phyloP scores from a whole-genome alignment of 2,888 invertebrate genomes.

The Pseudoips prasinana region DNA sequence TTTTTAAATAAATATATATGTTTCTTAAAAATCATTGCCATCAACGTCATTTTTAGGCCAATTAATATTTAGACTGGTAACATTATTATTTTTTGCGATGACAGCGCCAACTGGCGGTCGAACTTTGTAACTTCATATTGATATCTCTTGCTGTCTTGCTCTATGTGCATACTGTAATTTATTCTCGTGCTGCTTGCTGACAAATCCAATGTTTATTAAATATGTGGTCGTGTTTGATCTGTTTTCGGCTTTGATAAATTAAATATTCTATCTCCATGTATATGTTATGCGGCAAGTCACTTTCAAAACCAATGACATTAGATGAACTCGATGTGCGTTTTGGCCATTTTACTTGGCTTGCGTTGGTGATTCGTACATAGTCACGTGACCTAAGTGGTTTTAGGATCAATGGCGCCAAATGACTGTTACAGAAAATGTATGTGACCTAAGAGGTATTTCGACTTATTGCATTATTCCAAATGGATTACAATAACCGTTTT shows the following conservation, averaged over 20 bases:
- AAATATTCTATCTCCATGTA: slow-evolving; percentile 66
- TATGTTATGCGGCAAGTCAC: slow-evolving; percentile 67
- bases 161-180: slow-evolving; percentile 70
- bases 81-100: slow-evolving; percentile 16
- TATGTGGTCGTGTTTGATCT: slow-evolving; percentile 67
- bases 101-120: slow-evolving; percentile 68
- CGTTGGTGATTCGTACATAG: slow-evolving; percentile 81
- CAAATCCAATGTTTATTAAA: slow-evolving; percentile 59
- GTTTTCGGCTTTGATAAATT: slow-evolving; percentile 46
- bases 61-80: no score
- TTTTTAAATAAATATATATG: no score
- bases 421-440: slow-evolving; percentile 77
- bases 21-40: no score
- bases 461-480: slow-evolving; percentile 36
- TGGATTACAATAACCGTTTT: slow-evolving; percentile 37
- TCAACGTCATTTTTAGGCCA: no score
- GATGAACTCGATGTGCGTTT: slow-evolving; percentile 80
- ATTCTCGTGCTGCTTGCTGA: slow-evolving; percentile 66
- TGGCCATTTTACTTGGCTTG: slow-evolving; percentile 82
- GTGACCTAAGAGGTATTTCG: slow-evolving; percentile 54
- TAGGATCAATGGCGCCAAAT: slow-evolving; percentile 83
- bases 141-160: slow-evolving; percentile 75
- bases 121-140: slow-evolving; percentile 71
- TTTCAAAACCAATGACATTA: slow-evolving; percentile 77
- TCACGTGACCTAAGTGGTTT: slow-evolving; percentile 79